Evolutionary conservation across 2,797 vertebrate species (phyloP), one percentile per base, ranked within the genome.

Genomic region (Myotis pilosus): DNA sequence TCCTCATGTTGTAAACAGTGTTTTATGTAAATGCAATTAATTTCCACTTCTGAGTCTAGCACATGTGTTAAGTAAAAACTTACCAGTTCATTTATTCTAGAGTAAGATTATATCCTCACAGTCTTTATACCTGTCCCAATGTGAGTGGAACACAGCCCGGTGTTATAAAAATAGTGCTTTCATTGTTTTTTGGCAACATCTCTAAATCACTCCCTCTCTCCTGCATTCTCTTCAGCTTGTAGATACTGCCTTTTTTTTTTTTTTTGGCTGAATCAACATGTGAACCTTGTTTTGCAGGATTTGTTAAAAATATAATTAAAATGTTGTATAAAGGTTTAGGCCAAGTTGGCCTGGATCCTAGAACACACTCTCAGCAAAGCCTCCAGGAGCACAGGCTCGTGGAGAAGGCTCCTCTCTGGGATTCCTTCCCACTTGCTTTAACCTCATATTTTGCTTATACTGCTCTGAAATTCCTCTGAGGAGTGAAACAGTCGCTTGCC

Each of bases 221-320:
- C 60, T 94, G 68, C 57, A 79, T 95, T 97, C 82, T 90, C 75
- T 96, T 95, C 86, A 44, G 64, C 41, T 75, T 87, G 72, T 81
- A 94, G 83, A 96, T 89, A 87, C 79, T 96, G 91, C 82, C 51
- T 87, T 75, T 72, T 93, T 60, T 89, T 66, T 66, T 64, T n/a
- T 49, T 82, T 85, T 91, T 96, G 91, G 96, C 92, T 96, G 90
- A 97, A 98, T 98, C 96, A 98, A 97, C 94, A 96, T 83, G 95
- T 96, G 75, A 96, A 95, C 93, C 93, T 97, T 96, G 97, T 98
- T 98, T 98, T 98, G 97, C 87, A 97, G 97, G 94, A 97, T 98
- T 98, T 98, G 97, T 98, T 98, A 97, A 98, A 98, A 98, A 97
- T 97, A 98, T 97, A 98, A 98, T 98, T 98, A 98, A 98, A 98